Base-by-base conservation (phyloP, 1,140 invertebrate genomes). In the Maconellicoccus hirsutus region DNA sequence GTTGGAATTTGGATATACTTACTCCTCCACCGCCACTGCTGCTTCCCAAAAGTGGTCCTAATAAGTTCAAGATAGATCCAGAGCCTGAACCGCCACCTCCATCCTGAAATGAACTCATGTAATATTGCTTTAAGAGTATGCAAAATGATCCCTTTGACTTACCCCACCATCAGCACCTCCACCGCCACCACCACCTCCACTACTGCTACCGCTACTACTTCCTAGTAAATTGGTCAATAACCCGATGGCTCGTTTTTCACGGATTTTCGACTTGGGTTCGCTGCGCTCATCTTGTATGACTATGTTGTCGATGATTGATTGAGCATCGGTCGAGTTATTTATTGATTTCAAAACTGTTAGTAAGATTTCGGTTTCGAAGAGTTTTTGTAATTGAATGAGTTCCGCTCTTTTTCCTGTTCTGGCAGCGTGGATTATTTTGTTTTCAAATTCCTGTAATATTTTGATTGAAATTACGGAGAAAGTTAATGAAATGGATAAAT, bases 181-280 rank as follows among this genome's bases (percentile, higher is more conserved):
- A 16, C 25, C 25, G 4, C 19, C 61, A 14, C 22, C 21, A 26
- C 61, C 25, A 16, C 22, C 61, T 8, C 61, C 61, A 66, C 22
- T 19, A 14, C 25, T 25, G 16, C 7, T 85, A 84, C 74, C 86
- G 85, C 33, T 84, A 75, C 22, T 82, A 83, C 82, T 85, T 70
- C 69, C 61, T 66, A 66, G 19, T 66, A 66, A 26, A 26, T 25
- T 66, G 61, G 61, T 26, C 10, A 66, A 25, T 26, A 66, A 25
- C 25, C 21, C 61, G 25, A 66, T 12, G 8, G 61, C 21, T 6
- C 61, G 10, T 66, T 66, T 66, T 66, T 26, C 4, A 23, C 61
- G 61, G 22, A 22, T 22, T 66, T 66, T 66, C 25, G 61, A 23
- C 8, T 4, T 66, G 61, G 3, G 6, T 10, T 23, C 61, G 3